Percentiles rank a stretch among this genome's conserved stretches.
These are phyloP conservation scores for Melieria picta DNA, from an alignment of 2,888 invertebrate species.

Conservation along the genomic window DNA sequence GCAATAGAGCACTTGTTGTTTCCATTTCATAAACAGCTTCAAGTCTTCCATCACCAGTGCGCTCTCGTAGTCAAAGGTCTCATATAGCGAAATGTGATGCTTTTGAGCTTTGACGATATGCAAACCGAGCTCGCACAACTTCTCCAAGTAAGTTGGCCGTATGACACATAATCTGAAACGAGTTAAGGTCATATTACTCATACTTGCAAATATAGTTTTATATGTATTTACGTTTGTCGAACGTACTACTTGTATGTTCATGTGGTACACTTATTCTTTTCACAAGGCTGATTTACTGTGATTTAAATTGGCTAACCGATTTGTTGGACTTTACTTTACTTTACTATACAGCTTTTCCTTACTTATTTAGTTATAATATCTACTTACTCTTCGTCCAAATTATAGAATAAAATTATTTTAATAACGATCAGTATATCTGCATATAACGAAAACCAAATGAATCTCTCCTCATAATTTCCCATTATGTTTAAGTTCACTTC, in stretches of 20 bases:
- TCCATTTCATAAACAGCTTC: conserved; percentile 38
- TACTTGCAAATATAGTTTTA: too few species aligned
- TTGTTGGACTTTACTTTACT: too few species aligned
- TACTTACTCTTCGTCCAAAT: conserved; percentile 41
- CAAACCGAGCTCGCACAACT: conserved; percentile 41
- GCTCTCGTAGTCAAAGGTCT: conserved; percentile 37
- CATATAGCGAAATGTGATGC: conserved; percentile 34
- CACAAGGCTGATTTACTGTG: too few species aligned
- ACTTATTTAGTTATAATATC: too few species aligned
- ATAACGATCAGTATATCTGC: conserved; percentile 41
- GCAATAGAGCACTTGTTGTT: conserved; percentile 26
- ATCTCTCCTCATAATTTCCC: conserved; percentile 33
- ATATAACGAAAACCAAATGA: conserved; percentile 43
- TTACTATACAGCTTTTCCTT: too few species aligned
- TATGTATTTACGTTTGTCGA: too few species aligned
- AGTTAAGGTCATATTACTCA: background rate
- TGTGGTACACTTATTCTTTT: too few species aligned
- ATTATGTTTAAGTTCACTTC: conserved; percentile 33
- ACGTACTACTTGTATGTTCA: too few species aligned
- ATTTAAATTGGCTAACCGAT: too few species aligned
- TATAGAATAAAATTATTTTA: conserved; percentile 42
- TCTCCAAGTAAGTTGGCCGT: conserved; percentile 16
- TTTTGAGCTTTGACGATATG: conserved; percentile 40
- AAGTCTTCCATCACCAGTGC: conserved; percentile 37
- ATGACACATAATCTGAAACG: background rate